These are phyloP conservation scores for Leptopilina myrica DNA, from an alignment of 2,888 invertebrate genomes.

Conservation along the genomic window DNA sequence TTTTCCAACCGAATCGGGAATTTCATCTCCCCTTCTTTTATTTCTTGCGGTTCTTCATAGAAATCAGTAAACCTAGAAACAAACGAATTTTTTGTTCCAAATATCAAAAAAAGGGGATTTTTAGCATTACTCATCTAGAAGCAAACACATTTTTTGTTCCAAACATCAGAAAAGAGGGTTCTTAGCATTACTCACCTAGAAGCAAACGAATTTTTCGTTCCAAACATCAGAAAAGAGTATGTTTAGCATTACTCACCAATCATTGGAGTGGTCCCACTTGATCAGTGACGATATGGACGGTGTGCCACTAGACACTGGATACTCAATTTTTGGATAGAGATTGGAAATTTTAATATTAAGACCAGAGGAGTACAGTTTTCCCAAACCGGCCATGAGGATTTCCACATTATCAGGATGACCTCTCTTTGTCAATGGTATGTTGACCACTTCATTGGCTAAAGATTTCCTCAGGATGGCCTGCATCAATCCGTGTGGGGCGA, in stretches of 20 bases:
- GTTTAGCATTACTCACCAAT: constrained; percentile 58
- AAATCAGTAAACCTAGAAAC: constrained; percentile 75
- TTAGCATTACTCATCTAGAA: no score
- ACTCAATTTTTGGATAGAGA: constrained; percentile 77
- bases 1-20: constrained; percentile 67
- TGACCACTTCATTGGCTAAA: constrained; percentile 78
- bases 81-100: not conserved
- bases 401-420: constrained; percentile 77
- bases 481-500: constrained; percentile 84
- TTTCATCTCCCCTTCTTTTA: constrained; percentile 61
- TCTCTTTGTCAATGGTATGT: constrained; percentile 81
- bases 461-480: constrained; percentile 83
- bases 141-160: no score
- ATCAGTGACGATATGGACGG: constrained; percentile 79
- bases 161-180: no score
- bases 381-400: constrained; percentile 75
- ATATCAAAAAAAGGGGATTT: no score
- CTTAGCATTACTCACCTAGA: constrained; percentile 48
- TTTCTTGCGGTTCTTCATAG: constrained; percentile 59
- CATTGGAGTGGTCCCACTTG: constrained; percentile 78
- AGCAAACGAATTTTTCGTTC: no score
- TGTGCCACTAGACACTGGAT: constrained; percentile 79
- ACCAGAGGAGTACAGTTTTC: constrained; percentile 79
- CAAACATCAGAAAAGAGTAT: no score
- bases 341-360: constrained; percentile 77